Conservation (phyloP, 1,140 invertebrate species). For the Nylanderia fulva region DNA sequence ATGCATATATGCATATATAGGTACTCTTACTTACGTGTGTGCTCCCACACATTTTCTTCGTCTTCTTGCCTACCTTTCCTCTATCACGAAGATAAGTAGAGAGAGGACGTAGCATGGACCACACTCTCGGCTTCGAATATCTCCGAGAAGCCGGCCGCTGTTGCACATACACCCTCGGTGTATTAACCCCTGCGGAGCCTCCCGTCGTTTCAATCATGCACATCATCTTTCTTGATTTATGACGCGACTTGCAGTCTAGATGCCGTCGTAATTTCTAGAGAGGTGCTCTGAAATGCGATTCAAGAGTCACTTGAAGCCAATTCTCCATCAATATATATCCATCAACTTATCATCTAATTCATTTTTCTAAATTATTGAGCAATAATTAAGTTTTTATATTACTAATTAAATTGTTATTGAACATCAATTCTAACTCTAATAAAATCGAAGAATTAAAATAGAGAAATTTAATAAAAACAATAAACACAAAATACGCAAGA, state of each 20-base stretch:
- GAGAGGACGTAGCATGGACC: neutral
- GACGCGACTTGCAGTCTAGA: neutral
- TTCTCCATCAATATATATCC: neutral
- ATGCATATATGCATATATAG: no score
- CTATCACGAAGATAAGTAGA: neutral
- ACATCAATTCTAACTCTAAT: no score
- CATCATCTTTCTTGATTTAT: slow-evolving; percentile 6
- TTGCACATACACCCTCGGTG: neutral
- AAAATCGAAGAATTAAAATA: no score
- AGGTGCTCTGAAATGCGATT: neutral
- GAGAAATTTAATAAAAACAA: no score
- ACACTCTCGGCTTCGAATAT: neutral
- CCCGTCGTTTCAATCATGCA: slow-evolving; percentile 4
- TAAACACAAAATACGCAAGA: neutral
- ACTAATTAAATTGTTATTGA: no score
- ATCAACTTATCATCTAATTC: neutral
- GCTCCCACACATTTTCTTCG: no score
- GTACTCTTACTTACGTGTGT: no score
- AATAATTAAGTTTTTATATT: no score
- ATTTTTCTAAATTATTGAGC: no score
- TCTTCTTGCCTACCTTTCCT: slow-evolving; percentile 13
- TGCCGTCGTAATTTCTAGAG: neutral
- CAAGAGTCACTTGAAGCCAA: neutral
- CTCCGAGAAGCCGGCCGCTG: neutral
- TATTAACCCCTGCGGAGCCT: neutral